A percentile compares a stretch with the other conserved stretches of the same genome.
Conservation (phyloP, 1,140 invertebrate species). For the Tachypleus tridentatus region DNA sequence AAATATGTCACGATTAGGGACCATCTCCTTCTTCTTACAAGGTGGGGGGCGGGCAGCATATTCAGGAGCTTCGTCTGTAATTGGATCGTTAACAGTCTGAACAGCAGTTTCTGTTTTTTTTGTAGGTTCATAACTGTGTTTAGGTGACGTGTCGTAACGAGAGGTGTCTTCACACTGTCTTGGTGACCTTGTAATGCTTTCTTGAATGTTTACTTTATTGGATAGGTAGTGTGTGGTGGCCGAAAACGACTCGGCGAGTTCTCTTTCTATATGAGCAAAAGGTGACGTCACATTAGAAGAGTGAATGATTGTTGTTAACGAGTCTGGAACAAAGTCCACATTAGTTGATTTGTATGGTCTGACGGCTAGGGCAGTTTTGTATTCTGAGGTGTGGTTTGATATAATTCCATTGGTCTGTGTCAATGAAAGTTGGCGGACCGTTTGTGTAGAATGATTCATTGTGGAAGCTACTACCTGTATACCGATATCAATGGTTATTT, state of each 20-base stretch:
- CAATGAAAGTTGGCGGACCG: too few species aligned
- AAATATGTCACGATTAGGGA: constrained; percentile 23
- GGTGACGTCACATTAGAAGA: constrained; percentile 22
- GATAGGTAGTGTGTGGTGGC: too few species aligned
- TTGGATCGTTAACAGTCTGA: constrained; percentile 29
- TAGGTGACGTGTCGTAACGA: background rate
- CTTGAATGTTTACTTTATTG: constrained; percentile 11
- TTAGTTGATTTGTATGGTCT: background rate
- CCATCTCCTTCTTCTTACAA: constrained; percentile 27
- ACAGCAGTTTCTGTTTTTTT: constrained; percentile 21
- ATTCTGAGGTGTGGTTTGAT: too few species aligned
- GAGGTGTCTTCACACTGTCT: constrained; percentile 15
- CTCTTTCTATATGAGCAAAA: constrained; percentile 24
- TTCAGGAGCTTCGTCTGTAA: constrained; percentile 30
- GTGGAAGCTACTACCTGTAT: constrained; percentile 15
- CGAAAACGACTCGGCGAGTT: constrained; percentile 10
- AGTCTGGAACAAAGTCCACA: constrained; percentile 25
- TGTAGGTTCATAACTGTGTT: constrained; percentile 5
- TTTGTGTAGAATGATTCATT: constrained; percentile 15
- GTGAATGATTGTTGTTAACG: constrained; percentile 21
- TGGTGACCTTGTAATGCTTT: constrained; percentile 18
- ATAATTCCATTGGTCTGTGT: too few species aligned
- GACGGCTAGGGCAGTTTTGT: too few species aligned
- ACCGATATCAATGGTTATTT: constrained; percentile 21
- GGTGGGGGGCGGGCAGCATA: constrained; percentile 30